Evolutionary conservation across 2,797 vertebrate species (phyloP).

Genomic region (Syngnathus rostellatus): DNA sequence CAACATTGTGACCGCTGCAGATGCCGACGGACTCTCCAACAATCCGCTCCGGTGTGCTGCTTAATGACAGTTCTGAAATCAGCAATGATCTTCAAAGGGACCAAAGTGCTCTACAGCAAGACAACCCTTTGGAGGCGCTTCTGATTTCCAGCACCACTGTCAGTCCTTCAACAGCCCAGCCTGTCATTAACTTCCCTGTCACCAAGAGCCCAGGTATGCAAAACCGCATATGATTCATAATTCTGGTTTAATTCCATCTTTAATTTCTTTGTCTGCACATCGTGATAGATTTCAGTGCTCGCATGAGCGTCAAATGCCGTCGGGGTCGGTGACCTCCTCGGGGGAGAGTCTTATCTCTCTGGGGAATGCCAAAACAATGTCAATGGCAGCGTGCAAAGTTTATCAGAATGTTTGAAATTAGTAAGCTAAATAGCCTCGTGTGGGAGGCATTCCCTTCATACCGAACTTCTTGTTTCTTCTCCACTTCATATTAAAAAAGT

Average conservation of each 20-base stretch:
- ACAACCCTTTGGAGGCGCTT: conserved; percentile 20
- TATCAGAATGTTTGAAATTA: conserved; percentile 24
- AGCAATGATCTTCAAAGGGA: conserved; percentile 69
- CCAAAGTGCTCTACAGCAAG: conserved; percentile 58
- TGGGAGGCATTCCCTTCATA: conserved; percentile 11
- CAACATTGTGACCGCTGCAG: conserved; percentile 31
- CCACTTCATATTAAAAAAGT: conserved; percentile 14
- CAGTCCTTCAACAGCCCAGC: conserved; percentile 44
- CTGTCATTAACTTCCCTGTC: conserved; percentile 57
- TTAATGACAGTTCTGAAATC: conserved; percentile 55
- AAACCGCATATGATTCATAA: background rate
- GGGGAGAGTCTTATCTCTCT: conserved; percentile 39
- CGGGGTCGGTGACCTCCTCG: conserved; percentile 60
- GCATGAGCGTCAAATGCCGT: conserved; percentile 21
- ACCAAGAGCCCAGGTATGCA: conserved; percentile 69
- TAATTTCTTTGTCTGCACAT: background rate
- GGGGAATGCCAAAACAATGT: conserved; percentile 65
- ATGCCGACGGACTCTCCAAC: conserved; percentile 38
- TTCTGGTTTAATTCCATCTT: too few relatives aligned
- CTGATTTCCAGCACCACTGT: conserved; percentile 28
- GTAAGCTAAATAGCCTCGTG: background rate
- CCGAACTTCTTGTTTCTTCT: background rate
- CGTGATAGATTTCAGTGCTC: background rate
- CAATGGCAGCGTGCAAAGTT: conserved; percentile 37
- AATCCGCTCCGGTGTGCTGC: conserved; percentile 31